Percentiles rank a stretch among this genome's conserved stretches.
Conservation (phyloP, 2,888 invertebrate species). For the Stenchaetothrips biformis region DNA sequence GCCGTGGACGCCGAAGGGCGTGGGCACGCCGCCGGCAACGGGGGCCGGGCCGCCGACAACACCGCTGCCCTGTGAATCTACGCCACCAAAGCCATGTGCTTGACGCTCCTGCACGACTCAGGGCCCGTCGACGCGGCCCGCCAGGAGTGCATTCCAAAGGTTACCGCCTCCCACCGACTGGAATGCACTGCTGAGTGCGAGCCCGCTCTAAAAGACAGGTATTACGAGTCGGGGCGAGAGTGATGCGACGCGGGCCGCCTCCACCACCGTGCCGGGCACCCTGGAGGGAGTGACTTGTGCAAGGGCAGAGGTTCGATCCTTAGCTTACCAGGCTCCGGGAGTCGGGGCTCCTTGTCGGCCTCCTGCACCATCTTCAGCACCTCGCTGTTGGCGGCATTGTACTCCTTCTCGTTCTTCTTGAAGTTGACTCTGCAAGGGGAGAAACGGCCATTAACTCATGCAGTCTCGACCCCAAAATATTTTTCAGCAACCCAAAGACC, state of each 20-base stretch:
- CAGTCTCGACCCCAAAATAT: too few relatives aligned
- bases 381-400: constrained; percentile 80
- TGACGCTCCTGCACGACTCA: neutral
- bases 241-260: neutral
- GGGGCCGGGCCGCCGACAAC: constrained; percentile 43
- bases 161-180: constrained; percentile 26
- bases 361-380: constrained; percentile 88
- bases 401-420: constrained; percentile 89
- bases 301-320: too few relatives aligned
- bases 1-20: constrained; percentile 48
- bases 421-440: constrained; percentile 73
- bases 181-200: constrained; percentile 27
- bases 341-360: constrained; percentile 72
- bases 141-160: too few relatives aligned
- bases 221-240: neutral
- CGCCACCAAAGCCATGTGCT: neutral
- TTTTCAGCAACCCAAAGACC: too few relatives aligned
- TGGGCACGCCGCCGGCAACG: constrained; percentile 28
- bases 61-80: constrained; percentile 48
- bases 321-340: constrained; percentile 63
- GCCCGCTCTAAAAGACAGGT: neutral
- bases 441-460: neutral
- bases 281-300: too few relatives aligned
- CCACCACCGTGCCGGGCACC: too few relatives aligned
- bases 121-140: neutral